Evolutionary conservation across 1,140 invertebrate species (phyloP).

Genomic region (Aricia agestis): DNA sequence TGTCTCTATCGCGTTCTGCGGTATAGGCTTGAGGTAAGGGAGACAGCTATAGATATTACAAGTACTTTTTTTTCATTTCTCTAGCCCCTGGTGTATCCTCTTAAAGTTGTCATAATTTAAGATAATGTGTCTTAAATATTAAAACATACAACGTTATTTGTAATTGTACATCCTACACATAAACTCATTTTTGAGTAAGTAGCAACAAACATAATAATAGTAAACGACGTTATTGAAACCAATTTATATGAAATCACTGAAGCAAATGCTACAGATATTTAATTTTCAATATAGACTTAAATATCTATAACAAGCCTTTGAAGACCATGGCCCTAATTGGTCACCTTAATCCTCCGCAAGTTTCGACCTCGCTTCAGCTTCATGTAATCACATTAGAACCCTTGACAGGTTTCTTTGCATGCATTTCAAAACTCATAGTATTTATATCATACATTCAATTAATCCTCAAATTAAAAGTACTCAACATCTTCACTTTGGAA

Average conservation of each 20-base stretch:
- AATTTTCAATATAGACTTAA: background rate
- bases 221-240: no score
- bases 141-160: no score
- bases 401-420: conserved; percentile 25
- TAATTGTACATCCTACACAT: no score
- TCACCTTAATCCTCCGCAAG: conserved; percentile 26
- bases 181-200: no score
- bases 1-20: no score
- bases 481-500: background rate
- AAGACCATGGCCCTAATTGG: conserved; percentile 25
- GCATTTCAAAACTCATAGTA: conserved; percentile 1
- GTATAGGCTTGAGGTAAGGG: no score
- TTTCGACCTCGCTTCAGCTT: conserved; percentile 18
- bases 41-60: no score
- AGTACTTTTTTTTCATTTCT: no score
- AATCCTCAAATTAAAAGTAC: background rate
- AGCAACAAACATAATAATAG: no score
- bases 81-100: no score
- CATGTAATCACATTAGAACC: conserved; percentile 27
- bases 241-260: background rate
- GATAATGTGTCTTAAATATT: no score
- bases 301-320: background rate
- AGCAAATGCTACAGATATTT: background rate
- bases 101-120: no score
- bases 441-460: background rate